These are phyloP conservation scores for Gastrophysa polygoni DNA, from an alignment of 2,888 invertebrate species.

Conservation along the genomic window DNA sequence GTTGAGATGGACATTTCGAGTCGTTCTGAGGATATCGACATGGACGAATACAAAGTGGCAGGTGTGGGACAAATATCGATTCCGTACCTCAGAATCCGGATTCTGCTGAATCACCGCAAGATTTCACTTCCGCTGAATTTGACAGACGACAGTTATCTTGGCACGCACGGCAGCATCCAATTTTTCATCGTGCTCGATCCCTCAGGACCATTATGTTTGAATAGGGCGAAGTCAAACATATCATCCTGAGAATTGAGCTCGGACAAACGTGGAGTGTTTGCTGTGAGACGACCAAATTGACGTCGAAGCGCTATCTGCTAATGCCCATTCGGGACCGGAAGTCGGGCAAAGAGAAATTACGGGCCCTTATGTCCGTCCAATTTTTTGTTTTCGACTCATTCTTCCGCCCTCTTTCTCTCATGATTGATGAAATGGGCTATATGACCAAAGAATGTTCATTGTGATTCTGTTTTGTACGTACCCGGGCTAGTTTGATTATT, in stretches of 20 bases:
- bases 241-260: conserved; percentile 24
- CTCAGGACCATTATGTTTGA: conserved; percentile 23
- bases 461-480: neutral
- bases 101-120: neutral
- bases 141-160: conserved; percentile 7
- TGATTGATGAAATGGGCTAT: neutral
- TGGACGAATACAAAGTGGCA: too few relatives aligned
- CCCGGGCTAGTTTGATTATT: too few relatives aligned
- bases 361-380: neutral
- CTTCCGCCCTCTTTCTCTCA: neutral
- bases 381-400: neutral
- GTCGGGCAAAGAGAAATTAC: neutral
- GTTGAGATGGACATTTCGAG: too few relatives aligned
- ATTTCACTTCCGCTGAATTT: conserved; percentile 6
- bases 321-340: conserved; percentile 19
- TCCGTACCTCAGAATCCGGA: neutral
- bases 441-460: neutral
- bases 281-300: conserved; percentile 26
- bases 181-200: conserved; percentile 13
- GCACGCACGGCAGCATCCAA: conserved; percentile 5
- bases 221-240: conserved; percentile 29
- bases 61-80: neutral
- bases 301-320: conserved; percentile 27
- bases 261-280: conserved; percentile 28
- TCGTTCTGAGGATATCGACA: too few relatives aligned